These are phyloP conservation scores for Strongylocentrotus purpuratus DNA, from an alignment of 35 echinoderm and acorn worm genomes.

Conservation along the genomic window DNA sequence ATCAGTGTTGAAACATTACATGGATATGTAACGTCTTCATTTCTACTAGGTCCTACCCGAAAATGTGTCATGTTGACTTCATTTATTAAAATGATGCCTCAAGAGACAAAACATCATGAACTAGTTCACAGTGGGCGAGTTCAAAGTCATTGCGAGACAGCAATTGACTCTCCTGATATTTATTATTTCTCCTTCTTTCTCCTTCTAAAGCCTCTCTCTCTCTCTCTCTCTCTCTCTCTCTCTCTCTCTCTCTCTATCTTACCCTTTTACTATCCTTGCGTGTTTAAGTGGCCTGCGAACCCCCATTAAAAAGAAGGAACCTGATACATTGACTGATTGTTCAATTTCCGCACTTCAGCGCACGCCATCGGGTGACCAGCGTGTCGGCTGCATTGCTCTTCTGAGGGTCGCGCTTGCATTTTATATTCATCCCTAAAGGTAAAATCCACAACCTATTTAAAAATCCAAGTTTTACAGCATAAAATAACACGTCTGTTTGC, in stretches of 20 bases:
- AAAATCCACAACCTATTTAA: not conserved
- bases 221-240: not conserved
- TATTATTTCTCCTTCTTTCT: not conserved
- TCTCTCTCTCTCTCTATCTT: not conserved
- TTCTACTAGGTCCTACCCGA: no score
- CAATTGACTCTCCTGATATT: not conserved
- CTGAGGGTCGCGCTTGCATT: not conserved
- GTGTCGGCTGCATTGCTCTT: not conserved
- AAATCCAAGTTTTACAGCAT: conserved; percentile 2
- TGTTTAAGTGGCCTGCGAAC: not conserved
- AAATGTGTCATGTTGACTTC: no score
- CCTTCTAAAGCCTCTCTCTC: not conserved
- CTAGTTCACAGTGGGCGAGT: not conserved
- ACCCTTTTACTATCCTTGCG: not conserved
- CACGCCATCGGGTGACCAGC: not conserved
- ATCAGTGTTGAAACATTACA: no score
- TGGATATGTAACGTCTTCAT: no score
- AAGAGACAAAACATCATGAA: no score
- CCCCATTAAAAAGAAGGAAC: not conserved
- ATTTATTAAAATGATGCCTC: no score
- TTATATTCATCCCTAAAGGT: not conserved
- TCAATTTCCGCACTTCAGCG: not conserved
- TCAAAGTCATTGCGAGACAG: not conserved
- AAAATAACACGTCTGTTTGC: not conserved
- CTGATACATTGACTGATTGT: not conserved